These are phyloP conservation scores for Odontamblyopus rebecca DNA, from an alignment of 2,797 vertebrate genomes.

Conservation along the genomic window DNA sequence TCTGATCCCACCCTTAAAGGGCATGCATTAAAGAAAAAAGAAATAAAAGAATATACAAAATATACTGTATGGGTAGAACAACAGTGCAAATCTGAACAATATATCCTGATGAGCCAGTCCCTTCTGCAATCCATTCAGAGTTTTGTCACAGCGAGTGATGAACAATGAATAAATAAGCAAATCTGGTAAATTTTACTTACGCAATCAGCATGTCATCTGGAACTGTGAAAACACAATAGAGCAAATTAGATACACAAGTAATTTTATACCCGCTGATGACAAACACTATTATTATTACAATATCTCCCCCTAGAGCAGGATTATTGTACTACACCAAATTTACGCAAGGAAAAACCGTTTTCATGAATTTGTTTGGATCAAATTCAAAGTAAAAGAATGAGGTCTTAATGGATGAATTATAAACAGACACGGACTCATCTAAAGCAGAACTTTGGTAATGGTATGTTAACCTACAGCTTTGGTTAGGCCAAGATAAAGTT, in stretches of 20 bases:
- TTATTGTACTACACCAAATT: neutral
- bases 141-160: neutral
- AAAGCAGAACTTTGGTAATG: neutral
- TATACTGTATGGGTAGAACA: too few species aligned
- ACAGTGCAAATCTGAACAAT: too few species aligned
- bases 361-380: neutral
- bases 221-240: slow-evolving; percentile 75
- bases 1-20: too few species aligned
- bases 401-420: neutral
- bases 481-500: too few species aligned
- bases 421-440: neutral
- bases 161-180: neutral
- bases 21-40: too few species aligned
- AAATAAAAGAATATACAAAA: too few species aligned
- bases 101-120: too few species aligned
- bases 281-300: neutral
- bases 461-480: too few species aligned
- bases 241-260: neutral
- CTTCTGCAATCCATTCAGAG: neutral
- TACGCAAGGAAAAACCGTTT: neutral
- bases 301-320: neutral
- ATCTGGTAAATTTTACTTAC: slow-evolving; percentile 77
- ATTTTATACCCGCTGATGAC: neutral
- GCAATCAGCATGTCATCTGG: slow-evolving; percentile 89
- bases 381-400: neutral